Evolutionary conservation across 2,888 invertebrate species (phyloP), one percentile per base, ranked within the genome.

Genomic region (Yponomeuta malinellus): DNA sequence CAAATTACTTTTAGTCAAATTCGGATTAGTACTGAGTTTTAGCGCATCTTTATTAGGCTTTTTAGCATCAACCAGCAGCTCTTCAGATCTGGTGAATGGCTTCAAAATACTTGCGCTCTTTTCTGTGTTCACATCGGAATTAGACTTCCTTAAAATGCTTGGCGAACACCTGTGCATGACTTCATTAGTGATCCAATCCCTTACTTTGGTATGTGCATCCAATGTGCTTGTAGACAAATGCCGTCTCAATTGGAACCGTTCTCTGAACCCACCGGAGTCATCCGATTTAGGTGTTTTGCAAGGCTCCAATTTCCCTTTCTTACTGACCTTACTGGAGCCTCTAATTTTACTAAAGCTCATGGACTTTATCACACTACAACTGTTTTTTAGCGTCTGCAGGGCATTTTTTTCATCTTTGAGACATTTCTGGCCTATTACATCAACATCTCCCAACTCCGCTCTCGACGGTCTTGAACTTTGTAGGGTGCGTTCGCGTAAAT

Each of bases 121-220:
- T 48, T 87, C 86, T 67, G 78, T 81, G 74, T 83, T 83, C 48
- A 88, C 74, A 73, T 90, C 89, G 4, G 83, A 83, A 75, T 88
- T 88, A 2, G 90, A 90, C 78, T 94, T 94, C 75, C 94, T 89
- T 23, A 95, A 81, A 80, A 94, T 94, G 73, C 93, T 93, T 0
- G 95, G 95, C 70, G 95, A 95, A 78, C 94, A 95, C 80, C 95
- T 93, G 76, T 95, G 94, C 78, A 95, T 95, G 59, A 96, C 95
- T 83, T 96, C 96, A 74, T 96, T 95, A 0, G 96, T 94, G 76
- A 97, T 97, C 97, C 97, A 97, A 77, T 97, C 96, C 74, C 95
- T 93, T 1, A 97, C 97, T 93, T 97, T 97, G 15, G 96, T 95
- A 80, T 97, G 96, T 0, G 97, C 96, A 83, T 97, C 97, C 74